These are phyloP conservation scores for Actenoides lindsayi DNA, from an alignment of 2,113 vertebrate genomes.

Conservation along the genomic window DNA sequence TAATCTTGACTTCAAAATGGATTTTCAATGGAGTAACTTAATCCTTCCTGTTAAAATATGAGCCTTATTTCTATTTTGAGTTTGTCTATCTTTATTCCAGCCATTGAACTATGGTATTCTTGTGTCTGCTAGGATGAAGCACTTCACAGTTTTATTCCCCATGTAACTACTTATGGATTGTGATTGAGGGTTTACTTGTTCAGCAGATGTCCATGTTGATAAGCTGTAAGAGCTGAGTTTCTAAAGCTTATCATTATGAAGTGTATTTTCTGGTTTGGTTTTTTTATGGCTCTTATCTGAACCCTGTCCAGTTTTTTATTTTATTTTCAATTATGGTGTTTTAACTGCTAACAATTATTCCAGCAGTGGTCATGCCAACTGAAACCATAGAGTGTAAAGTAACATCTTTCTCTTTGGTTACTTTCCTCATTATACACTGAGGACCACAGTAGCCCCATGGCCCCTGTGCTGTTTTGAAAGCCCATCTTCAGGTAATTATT, in stretches of 20 bases:
- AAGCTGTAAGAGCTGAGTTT: not conserved
- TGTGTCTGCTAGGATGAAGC: not conserved
- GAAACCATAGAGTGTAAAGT: not conserved
- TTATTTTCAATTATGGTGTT: not conserved
- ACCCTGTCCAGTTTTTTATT: not conserved
- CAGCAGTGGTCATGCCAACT: not conserved
- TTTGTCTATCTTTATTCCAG: not conserved
- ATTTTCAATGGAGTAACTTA: not conserved
- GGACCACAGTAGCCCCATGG: not conserved
- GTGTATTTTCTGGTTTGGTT: not conserved
- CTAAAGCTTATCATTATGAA: not conserved
- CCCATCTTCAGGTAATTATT: not conserved
- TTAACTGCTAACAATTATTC: not conserved
- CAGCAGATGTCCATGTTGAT: not conserved
- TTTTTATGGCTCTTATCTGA: not conserved
- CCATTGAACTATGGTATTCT: not conserved
- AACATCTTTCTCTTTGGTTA: not conserved
- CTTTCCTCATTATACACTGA: not conserved
- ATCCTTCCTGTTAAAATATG: not conserved
- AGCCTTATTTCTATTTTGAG: not conserved
- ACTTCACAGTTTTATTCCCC: not conserved
- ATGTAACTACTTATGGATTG: not conserved
- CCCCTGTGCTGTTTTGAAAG: not conserved
- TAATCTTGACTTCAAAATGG: not conserved
- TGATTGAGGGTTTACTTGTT: not conserved